Evolutionary conservation across 37 sponge, comb jelly and placozoan species (phyloP), one percentile per base, ranked within the genome.

Genomic region (Haliclona indistincta): DNA sequence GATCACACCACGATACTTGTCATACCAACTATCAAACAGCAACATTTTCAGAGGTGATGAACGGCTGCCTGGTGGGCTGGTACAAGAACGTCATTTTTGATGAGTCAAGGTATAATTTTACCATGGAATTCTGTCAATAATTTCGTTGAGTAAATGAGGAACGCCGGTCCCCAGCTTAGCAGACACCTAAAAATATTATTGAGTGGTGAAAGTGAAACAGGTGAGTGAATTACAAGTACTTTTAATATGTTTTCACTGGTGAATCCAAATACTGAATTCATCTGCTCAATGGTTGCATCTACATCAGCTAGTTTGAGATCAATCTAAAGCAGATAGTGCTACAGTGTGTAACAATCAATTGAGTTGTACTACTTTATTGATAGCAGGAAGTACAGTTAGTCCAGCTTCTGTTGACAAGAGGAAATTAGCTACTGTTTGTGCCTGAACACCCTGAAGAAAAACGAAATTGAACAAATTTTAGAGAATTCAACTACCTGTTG

Each of bases 351-450:
- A 28, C 6, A 61, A 61, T 61, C 32, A 28, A 40, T 32, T 34
- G 20, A 17, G 10, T 34, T 34, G 17, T 45, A 61, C 58, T 51
- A 90, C 89, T 69, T 97, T 97, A 67, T 97, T 97, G 13, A 97
- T 66, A 0, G 83, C 90, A n/a, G 95, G 95, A 17, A 97, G 74
- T 19, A 97, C 76, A 38, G 67, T 39, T 36, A 97, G 79, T 19
- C 80, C 87, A 11, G 86, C 82, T 23, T 94, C 95, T 51, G 68
- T 63, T 25, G 98, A 80, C 23, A 87, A 61, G 44, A 83, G 63
- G 58, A 83, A 95, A 47, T 94, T 95, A 49, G 93, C 87, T 25
- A 97, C 95, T 29, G 95, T 97, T 53, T 97, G 98, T 53, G 98
- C 98, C 39, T 97, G 95, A 2, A 97, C 87, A 56, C 98, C 98